Base-by-base conservation (phyloP, 2,113 vertebrate species). In the Brienomyrus longianalis region DNA sequence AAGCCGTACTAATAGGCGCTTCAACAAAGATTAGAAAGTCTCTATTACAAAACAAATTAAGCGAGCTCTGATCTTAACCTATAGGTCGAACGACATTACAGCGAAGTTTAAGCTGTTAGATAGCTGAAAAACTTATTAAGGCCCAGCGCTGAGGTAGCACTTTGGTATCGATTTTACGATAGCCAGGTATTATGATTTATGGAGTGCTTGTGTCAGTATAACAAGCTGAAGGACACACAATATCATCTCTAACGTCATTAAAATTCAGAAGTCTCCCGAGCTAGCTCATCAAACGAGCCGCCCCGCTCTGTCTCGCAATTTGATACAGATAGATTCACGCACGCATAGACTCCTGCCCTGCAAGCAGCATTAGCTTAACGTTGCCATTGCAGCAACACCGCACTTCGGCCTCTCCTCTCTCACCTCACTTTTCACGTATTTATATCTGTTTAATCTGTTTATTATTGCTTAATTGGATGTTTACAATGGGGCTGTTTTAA, bases 181-280 rank as follows among this genome's bases (percentile, higher is more conserved):
- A 98, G 98, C 96, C 96, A 98, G 98, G 97, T 99, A 99, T 99
- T 98, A 99, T 99, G 98, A 99, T 99, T 99, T 99, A 99, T 99
- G 98, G 98, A 98, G 98, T 97, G 97, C 97, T 97, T 94, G 97
- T 99, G 98, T 98, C 98, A 99, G 97, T 99, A 97, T 98, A 99
- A 99, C 98, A 98, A 99, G 98, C 98, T 99, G 98, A 99, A 99
- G 98, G 98, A 99, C 98, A 99, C 98, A 98, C 98, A 99, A 98
- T 99, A 99, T 99, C 98, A 99, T 99, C 98, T 99, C 97, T 97
- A 98, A 97, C 98, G 98, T 99, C 98, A 99, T 99, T 99, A 99
- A 99, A 99, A 99, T 99, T 98, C 98, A 99, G 97, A 98, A 97
- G 97, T 97, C 97, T 98, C 97, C 96, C 97, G 97, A 98, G 98